phyloP scores from a whole-genome alignment of 1,140 invertebrate genomes.

The Adelges cooleyi region DNA sequence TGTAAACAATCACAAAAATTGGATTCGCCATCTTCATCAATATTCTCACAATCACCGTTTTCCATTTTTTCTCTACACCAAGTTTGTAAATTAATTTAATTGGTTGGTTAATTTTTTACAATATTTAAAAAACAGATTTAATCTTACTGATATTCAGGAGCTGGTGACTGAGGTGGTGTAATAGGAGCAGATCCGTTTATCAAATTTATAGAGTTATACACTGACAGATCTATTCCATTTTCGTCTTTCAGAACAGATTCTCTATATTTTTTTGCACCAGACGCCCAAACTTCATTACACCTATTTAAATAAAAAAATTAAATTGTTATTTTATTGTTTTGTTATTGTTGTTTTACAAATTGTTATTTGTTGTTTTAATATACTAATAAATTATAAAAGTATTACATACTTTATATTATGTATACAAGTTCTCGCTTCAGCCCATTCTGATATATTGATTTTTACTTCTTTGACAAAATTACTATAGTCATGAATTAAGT shows the following conservation, averaged over 20 bases:
- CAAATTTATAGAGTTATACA: too few species aligned
- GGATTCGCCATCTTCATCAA: not conserved
- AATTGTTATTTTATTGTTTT: too few species aligned
- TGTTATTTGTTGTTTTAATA: too few species aligned
- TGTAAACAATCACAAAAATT: conserved; percentile 21
- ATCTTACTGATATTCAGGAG: conserved; percentile 18
- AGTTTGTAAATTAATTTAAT: too few species aligned
- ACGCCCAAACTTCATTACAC: not conserved
- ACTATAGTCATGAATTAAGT: conserved; percentile 14
- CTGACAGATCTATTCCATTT: not conserved
- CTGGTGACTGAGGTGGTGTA: conserved; percentile 19
- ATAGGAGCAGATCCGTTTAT: not conserved
- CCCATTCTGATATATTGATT: conserved; percentile 15
- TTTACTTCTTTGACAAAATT: conserved; percentile 22
- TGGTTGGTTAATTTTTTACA: too few species aligned
- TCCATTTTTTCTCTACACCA: conserved; percentile 15
- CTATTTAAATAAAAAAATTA: not conserved
- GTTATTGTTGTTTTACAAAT: too few species aligned
- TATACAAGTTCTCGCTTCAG: conserved; percentile 13
- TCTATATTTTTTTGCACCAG: not conserved
- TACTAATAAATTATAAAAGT: not conserved
- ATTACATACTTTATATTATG: conserved; percentile 11
- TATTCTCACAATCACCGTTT: not conserved
- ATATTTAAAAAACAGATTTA: too few species aligned
- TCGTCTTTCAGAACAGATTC: not conserved